Percentiles rank a stretch among this genome's conserved stretches.
Evolutionary conservation across 1,140 invertebrate genomes (phyloP).

Genomic region (Ganaspis sp.): DNA sequence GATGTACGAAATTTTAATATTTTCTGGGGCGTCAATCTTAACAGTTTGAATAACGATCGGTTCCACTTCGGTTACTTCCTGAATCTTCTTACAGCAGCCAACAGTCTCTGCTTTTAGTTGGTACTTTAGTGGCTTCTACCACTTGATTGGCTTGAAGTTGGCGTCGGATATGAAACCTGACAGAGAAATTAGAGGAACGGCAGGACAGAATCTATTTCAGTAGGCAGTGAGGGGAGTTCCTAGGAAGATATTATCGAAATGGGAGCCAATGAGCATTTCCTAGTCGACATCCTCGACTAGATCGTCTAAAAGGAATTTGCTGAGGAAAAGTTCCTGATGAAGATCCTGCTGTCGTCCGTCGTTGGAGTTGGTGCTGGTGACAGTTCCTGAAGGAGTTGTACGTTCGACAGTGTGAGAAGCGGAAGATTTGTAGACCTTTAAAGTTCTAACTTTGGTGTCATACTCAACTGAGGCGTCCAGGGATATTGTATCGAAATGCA

Average conservation of each 20-base stretch:
- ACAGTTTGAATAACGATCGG: slow-evolving; percentile 73
- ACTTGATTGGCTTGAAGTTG: slow-evolving; percentile 69
- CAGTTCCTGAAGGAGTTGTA: slow-evolving; percentile 75
- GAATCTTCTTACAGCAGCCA: slow-evolving; percentile 62
- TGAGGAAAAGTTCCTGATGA: slow-evolving; percentile 72
- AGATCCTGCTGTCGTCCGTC: slow-evolving; percentile 71
- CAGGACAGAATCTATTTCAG: slow-evolving; percentile 67
- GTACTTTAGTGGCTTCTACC: slow-evolving; percentile 66
- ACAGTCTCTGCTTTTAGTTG: slow-evolving; percentile 71
- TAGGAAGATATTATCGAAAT: slow-evolving; percentile 66
- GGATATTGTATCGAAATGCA: slow-evolving; percentile 65
- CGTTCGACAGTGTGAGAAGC: slow-evolving; percentile 64
- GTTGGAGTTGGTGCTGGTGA: slow-evolving; percentile 73
- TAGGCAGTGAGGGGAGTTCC: slow-evolving; percentile 62
- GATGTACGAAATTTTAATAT: slow-evolving; percentile 78
- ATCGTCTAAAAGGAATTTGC: slow-evolving; percentile 73
- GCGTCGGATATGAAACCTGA: slow-evolving; percentile 66
- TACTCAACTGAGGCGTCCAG: slow-evolving; percentile 41
- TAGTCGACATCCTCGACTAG: slow-evolving; percentile 74
- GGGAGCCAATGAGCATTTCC: slow-evolving; percentile 65
- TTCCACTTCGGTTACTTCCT: slow-evolving; percentile 65
- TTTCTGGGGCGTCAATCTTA: slow-evolving; percentile 66
- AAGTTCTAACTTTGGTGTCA: slow-evolving; percentile 62
- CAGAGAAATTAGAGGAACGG: slow-evolving; percentile 60
- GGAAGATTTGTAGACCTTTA: slow-evolving; percentile 65